Conservation (phyloP, 2,888 invertebrate genomes). For the Panzeria rudis region DNA sequence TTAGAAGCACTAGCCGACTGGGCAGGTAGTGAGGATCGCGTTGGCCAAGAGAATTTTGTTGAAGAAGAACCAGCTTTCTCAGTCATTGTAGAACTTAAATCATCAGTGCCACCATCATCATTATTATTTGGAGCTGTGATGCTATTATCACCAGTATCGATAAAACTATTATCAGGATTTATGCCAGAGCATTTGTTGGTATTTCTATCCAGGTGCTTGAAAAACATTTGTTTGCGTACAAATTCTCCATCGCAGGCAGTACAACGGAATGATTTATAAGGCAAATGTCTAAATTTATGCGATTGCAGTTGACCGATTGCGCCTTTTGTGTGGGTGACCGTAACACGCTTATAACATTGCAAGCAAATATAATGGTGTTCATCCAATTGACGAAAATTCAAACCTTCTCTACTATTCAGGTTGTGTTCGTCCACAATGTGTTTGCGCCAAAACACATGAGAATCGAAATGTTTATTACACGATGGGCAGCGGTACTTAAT, state of each 20-base stretch:
- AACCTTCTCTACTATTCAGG: constrained; percentile 78
- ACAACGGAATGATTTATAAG: constrained; percentile 80
- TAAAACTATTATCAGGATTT: constrained; percentile 23
- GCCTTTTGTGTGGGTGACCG: constrained; percentile 81
- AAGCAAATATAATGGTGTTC: constrained; percentile 80
- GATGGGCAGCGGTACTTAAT: constrained; percentile 80
- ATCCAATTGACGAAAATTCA: constrained; percentile 80
- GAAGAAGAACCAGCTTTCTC: constrained; percentile 33
- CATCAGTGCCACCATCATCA: constrained; percentile 24
- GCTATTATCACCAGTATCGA: constrained; percentile 5
- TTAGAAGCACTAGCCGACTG: constrained; percentile 21
- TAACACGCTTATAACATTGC: constrained; percentile 81
- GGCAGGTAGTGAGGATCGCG: constrained; percentile 66
- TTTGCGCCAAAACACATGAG: constrained; percentile 81
- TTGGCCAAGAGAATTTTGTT: constrained; percentile 64
- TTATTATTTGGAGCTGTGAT: constrained; percentile 36
- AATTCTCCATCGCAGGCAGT: constrained; percentile 78
- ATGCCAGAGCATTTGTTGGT: constrained; percentile 77
- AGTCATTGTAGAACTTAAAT: constrained; percentile 6
- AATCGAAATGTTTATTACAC: constrained; percentile 79
- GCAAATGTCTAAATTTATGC: constrained; percentile 80
- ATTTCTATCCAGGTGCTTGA: constrained; percentile 79
- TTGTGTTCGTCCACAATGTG: constrained; percentile 81
- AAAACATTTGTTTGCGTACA: constrained; percentile 81
- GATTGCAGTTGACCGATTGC: constrained; percentile 81